Conservation (phyloP, 1,140 invertebrate genomes). For the Orussus abietinus region DNA sequence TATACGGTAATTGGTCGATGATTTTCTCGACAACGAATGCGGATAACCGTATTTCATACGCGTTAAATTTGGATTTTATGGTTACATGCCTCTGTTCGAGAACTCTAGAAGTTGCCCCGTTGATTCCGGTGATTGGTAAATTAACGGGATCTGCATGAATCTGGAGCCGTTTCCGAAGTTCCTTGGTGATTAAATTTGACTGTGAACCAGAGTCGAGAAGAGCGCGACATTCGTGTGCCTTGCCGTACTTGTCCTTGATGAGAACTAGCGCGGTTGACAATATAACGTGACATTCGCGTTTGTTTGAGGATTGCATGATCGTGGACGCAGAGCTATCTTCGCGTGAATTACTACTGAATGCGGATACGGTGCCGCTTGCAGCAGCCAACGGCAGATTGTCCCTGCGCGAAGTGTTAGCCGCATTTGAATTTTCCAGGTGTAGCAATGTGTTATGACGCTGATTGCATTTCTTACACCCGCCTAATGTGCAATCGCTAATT, state of each 20-base stretch:
- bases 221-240: not conserved
- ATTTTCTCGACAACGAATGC: constrained; percentile 1
- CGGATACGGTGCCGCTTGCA: not conserved
- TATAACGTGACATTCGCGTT: constrained; percentile 1
- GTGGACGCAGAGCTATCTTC: not conserved
- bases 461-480: constrained; percentile 10
- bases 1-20: not conserved
- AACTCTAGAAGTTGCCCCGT: not conserved
- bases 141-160: not conserved
- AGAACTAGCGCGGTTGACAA: not conserved
- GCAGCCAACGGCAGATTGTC: not conserved
- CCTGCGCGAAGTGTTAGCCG: not conserved
- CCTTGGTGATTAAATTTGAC: not conserved
- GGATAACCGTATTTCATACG: not conserved
- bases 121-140: not conserved
- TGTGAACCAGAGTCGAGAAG: not conserved
- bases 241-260: not conserved
- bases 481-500: constrained; percentile 9
- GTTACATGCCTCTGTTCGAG: not conserved
- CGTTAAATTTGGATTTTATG: not conserved
- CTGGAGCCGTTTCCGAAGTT: not conserved
- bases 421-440: constrained; percentile 8
- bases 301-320: not conserved
- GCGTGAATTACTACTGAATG: not conserved
- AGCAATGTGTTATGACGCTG: constrained; percentile 16